Evolutionary conservation across 2,113 vertebrate genomes (phyloP).

Genomic region (Nerophis lumbriciformis): DNA sequence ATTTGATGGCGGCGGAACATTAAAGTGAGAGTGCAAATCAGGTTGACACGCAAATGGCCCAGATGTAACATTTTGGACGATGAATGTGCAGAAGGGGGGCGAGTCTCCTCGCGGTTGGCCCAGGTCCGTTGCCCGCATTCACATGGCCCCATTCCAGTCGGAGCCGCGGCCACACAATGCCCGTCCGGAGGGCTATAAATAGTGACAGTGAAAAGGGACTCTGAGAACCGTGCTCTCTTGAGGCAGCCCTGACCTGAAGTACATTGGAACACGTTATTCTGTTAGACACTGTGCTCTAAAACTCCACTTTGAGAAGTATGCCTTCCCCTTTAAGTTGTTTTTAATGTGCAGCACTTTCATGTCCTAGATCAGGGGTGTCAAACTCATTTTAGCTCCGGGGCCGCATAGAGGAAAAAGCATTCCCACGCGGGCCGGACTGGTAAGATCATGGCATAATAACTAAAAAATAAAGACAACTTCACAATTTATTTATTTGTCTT

Average conservation of each 20-base stretch:
- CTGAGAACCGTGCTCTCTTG: conserved; percentile 30
- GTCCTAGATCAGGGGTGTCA: not conserved
- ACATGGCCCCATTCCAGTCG: conserved; percentile 58
- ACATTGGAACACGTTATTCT: conserved; percentile 7
- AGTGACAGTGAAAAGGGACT: conserved; percentile 36
- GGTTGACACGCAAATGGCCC: conserved; percentile 46
- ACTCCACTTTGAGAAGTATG: conserved; percentile 7
- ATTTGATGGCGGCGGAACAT: conserved; percentile 44
- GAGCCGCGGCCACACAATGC: conserved; percentile 42
- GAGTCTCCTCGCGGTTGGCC: conserved; percentile 33
- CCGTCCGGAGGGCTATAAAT: conserved; percentile 55
- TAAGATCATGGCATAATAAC: too few relatives aligned
- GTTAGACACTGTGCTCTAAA: conserved; percentile 15
- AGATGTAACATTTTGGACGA: conserved; percentile 49
- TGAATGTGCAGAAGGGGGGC: conserved; percentile 42
- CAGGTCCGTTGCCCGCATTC: conserved; percentile 40
- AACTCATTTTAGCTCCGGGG: too few relatives aligned
- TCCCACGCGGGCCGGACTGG: too few relatives aligned
- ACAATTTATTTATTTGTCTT: too few relatives aligned
- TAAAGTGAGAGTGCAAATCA: conserved; percentile 43
- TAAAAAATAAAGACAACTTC: too few relatives aligned
- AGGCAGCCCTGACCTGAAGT: conserved; percentile 36
- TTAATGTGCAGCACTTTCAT: not conserved
- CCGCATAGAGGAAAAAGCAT: too few relatives aligned
- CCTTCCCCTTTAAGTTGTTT: conserved; percentile 9